Base-by-base conservation (phyloP, 2,888 invertebrate species). In the Phyllotreta striolata region DNA sequence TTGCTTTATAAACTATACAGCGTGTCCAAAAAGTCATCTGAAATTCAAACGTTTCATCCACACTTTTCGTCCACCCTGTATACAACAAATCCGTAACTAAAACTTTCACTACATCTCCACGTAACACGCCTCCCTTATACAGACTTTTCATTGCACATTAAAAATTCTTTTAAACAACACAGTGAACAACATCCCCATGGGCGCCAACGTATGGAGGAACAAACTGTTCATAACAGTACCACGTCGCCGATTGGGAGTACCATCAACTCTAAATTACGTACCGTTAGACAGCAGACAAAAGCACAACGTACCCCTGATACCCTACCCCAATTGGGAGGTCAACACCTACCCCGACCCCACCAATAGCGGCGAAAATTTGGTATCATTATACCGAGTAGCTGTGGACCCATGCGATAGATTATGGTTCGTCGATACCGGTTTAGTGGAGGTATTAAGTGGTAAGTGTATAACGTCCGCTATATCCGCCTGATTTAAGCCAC, bases 391-490 rank as follows among this genome's bases (percentile, higher is more conserved):
- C 77, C 83, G 93, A 46, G 86, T 90, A 0, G 84, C 85, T 8
- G 85, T 89, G 0, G 93, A 93, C 76, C 78, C 80, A 1, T 93
- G 92, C 71, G 87, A 89, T 46, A 81, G 92, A 4, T 82, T 93
- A 1, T 93, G 93, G 93, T 89, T 91, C 75, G 86, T 92, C 0
- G 93, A 93, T 74, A 90, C 91, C 0, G 93, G 93, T 1, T 78
- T 89, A 40, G 77, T 90, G 58, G 90, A 92, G 77, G 85, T 88
- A 73, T 86, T 88, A 2, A 49, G 8, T 55, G 85, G 91, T 86
- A 78, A 83, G 75, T 74, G 4, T n/a, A n/a, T n/a, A 49, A 34
- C 6, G n/a, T 13, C 24, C 10, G 1, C 34, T 1, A 3, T 9
- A 44, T n/a, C 35, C 10, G 6, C 35, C n/a, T 44, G 44, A 51